Evolutionary conservation across 2,888 invertebrate species (phyloP).

Genomic region (Ethmia dodecea): DNA sequence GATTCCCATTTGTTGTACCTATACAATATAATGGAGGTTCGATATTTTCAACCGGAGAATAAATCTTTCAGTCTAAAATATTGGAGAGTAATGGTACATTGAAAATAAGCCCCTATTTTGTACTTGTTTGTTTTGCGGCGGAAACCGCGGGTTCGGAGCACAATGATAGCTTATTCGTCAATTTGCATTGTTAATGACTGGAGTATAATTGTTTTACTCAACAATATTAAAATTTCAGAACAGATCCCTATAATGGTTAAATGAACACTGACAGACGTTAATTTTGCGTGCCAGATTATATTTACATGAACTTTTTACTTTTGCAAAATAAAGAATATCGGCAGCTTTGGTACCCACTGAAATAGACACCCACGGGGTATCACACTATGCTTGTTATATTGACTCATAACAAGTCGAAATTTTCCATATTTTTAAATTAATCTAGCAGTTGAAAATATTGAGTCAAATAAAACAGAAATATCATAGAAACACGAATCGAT

Average conservation of each 20-base stretch:
- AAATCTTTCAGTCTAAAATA: conserved; percentile 10
- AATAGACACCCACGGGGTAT: no score
- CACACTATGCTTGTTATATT: no score
- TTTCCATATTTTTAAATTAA: no score
- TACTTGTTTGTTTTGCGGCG: conserved; percentile 35
- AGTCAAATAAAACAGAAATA: no score
- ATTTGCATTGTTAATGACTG: conserved; percentile 44
- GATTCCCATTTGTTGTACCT: neutral
- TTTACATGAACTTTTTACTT: neutral
- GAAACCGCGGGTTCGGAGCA: conserved; percentile 22
- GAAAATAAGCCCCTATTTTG: conserved; percentile 29
- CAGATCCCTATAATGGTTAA: no score
- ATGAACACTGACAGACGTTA: no score
- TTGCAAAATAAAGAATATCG: neutral
- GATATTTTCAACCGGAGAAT: conserved; percentile 1
- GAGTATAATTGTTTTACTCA: conserved; percentile 33
- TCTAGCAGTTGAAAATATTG: no score
- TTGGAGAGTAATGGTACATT: conserved; percentile 23
- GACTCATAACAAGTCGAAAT: no score
- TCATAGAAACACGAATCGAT: no score
- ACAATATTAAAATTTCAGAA: conserved; percentile 23
- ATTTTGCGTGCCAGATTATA: neutral
- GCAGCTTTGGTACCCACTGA: no score
- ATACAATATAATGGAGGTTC: conserved; percentile 2
- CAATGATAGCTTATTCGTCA: conserved; percentile 43